Base-by-base conservation (phyloP, 2,797 vertebrate species). In the Antennarius maculatus region DNA sequence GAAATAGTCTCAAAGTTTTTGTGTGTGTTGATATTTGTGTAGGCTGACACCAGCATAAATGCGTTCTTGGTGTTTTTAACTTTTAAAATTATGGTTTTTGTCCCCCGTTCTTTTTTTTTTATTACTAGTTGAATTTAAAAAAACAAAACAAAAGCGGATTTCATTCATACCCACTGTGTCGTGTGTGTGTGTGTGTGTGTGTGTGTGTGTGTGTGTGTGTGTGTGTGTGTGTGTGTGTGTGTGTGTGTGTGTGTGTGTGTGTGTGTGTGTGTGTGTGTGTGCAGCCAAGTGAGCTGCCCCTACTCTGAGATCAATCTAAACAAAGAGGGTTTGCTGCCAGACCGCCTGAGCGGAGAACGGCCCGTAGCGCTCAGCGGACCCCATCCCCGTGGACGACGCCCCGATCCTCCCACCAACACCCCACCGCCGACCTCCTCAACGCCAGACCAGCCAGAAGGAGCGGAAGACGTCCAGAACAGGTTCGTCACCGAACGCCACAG, bases 281-380 rank as follows among this genome's bases (percentile, higher is more conserved):
- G 52, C 88, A 96, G 95, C 18, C 90, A 93, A 59, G 91, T 96
- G 80, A 95, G 95, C 82, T 97, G 95, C 83, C 96, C 96, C 0
- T 97, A 97, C 81, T 96, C 96, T 0, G 95, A 96, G 68, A 80
- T 95, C 57, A 97, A 96, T 83, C 88, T 96, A 65, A 96, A 93
- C 89, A 95, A 93, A 62, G 96, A 96, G n/a, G 92, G 88, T 50
- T 66, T 93, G 54, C 62, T 96, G 57, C 96, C 94, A 10, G 95
- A 97, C 86, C 94, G 96, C 13, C 93, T 97, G 47, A 92, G 90
- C 0, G 95, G 95, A 54, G 96, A 96, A 80, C 88, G 88, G 47
- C 92, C 94, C 0, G 62, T 81, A 1, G 73, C 91, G 6, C 62
- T 92, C 16, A 85, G 65, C 0, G 92, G 86, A 43, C 84, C 91